These are phyloP conservation scores for Aldrovandia affinis DNA, from an alignment of 2,797 vertebrate genomes.

Conservation along the genomic window DNA sequence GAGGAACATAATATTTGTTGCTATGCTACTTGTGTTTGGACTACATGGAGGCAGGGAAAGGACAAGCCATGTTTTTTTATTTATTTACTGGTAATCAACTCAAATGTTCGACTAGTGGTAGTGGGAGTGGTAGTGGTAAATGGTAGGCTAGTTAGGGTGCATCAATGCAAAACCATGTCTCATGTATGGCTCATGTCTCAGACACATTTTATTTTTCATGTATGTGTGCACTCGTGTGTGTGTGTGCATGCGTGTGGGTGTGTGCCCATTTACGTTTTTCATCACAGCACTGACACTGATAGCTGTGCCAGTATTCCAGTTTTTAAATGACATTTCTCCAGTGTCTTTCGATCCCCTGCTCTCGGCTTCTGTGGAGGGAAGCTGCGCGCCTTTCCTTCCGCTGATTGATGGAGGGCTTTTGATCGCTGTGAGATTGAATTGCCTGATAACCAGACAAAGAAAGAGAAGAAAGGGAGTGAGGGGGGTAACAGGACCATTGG, in stretches of 20 bases:
- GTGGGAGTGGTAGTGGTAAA: neutral
- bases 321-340: constrained; percentile 11
- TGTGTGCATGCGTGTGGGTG: neutral
- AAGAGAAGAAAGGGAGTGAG: neutral
- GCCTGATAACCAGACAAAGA: constrained; percentile 40
- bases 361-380: neutral
- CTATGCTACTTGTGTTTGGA: too few relatives aligned
- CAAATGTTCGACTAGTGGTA: neutral
- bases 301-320: neutral
- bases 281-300: neutral
- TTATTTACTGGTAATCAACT: neutral
- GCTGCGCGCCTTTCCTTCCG: constrained; percentile 39
- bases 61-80: neutral
- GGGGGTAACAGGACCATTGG: neutral
- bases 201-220: too few relatives aligned
- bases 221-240: neutral
- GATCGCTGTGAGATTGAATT: constrained; percentile 42
- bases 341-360: neutral
- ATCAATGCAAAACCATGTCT: too few relatives aligned
- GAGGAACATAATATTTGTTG: too few relatives aligned
- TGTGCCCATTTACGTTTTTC: neutral
- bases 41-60: neutral
- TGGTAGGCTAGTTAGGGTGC: too few relatives aligned
- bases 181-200: too few relatives aligned
- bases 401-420: constrained; percentile 44